phyloP scores from a whole-genome alignment of 2,113 vertebrate genomes.

The Larimichthys crocea region DNA sequence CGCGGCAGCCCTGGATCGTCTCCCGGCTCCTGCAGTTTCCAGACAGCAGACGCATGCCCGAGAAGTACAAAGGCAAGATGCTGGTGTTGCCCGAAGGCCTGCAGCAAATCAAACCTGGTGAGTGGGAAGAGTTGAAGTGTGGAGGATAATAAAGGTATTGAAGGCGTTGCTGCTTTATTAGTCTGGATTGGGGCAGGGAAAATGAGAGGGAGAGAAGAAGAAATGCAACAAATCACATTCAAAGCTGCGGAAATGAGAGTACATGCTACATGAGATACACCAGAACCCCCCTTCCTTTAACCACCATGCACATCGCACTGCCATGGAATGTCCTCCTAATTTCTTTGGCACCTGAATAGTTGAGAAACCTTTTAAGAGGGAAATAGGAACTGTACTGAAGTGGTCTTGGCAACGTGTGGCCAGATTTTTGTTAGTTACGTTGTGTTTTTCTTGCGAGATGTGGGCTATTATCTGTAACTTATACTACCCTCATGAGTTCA shows the following conservation, averaged over 20 bases:
- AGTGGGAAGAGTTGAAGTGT: slow-evolving; percentile 9
- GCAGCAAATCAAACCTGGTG: slow-evolving; percentile 32
- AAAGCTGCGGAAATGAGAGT: slow-evolving; percentile 20
- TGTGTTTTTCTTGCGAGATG: slow-evolving; percentile 54
- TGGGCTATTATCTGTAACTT: slow-evolving; percentile 53
- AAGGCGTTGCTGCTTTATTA: slow-evolving; percentile 14
- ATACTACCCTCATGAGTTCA: slow-evolving; percentile 47
- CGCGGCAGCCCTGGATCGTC: slow-evolving; percentile 20
- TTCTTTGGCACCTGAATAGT: slow-evolving; percentile 39
- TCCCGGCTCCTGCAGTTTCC: slow-evolving; percentile 29
- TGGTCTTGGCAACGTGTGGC: slow-evolving; percentile 38
- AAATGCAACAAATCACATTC: slow-evolving; percentile 28
- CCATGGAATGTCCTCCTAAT: slow-evolving; percentile 37
- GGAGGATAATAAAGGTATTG: slow-evolving; percentile 11
- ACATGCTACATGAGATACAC: slow-evolving; percentile 22
- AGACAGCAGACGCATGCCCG: slow-evolving; percentile 8
- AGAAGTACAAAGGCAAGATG: slow-evolving; percentile 25
- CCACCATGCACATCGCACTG: neutral
- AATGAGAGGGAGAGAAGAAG: neutral
- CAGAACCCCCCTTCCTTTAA: slow-evolving; percentile 19
- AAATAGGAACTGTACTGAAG: slow-evolving; percentile 44
- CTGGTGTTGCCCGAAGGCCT: slow-evolving; percentile 13
- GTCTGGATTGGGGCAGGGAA: slow-evolving; percentile 7
- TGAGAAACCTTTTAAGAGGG: slow-evolving; percentile 42
- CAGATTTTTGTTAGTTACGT: slow-evolving; percentile 36